phyloP scores from a whole-genome alignment of 2,888 invertebrate species.

The Adela reaumurella region DNA sequence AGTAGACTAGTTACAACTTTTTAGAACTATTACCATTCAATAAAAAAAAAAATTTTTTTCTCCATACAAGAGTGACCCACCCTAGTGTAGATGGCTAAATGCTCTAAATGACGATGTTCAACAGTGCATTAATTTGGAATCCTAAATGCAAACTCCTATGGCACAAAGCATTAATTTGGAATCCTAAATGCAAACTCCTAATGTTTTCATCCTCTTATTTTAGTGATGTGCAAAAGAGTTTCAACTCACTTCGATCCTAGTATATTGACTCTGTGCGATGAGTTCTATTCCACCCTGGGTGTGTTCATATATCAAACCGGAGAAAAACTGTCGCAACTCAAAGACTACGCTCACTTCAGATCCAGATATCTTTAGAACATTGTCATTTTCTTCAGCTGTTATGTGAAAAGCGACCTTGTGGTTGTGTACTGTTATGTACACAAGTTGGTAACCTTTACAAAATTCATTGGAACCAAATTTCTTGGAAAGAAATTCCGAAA shows the following conservation, averaged over 20 bases:
- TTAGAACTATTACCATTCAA: no score
- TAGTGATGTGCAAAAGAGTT: no score
- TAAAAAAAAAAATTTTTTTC: no score
- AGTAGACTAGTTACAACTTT: no score
- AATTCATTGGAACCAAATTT: conserved; percentile 25
- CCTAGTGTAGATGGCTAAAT: no score
- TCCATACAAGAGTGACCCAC: no score
- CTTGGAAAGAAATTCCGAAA: conserved; percentile 17
- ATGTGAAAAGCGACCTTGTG: conserved; percentile 20
- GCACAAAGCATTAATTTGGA: no score
- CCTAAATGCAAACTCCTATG: no score
- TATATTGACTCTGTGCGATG: conserved; percentile 23
- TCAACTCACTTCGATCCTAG: conserved; percentile 29
- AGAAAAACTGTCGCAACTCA: conserved; percentile 29
- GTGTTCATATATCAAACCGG: conserved; percentile 23
- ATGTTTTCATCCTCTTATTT: no score
- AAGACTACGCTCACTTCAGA: conserved; percentile 20
- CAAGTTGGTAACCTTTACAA: conserved; percentile 18
- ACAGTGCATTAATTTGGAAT: no score
- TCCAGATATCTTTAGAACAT: conserved; percentile 23
- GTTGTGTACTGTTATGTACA: not conserved
- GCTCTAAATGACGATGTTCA: no score
- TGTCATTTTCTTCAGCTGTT: conserved; percentile 24
- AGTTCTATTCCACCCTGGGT: conserved; percentile 17
- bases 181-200: no score